Evolutionary conservation across 1,140 invertebrate genomes (phyloP).

Genomic region (Hestina assimilis): DNA sequence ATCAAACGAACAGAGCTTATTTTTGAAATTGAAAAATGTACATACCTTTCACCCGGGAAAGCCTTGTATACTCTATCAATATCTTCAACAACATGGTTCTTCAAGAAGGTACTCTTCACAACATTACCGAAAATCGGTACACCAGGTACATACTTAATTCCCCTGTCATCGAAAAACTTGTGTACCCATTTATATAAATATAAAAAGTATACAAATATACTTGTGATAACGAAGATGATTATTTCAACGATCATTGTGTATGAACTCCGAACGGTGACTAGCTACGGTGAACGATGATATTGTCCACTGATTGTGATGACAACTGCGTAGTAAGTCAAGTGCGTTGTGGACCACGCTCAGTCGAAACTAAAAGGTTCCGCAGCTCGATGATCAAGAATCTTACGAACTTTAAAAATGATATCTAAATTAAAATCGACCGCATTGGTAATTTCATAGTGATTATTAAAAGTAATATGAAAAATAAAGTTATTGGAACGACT

Average conservation of each 20-base stretch:
- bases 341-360: no score
- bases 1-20: no score
- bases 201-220: slow-evolving; percentile 32
- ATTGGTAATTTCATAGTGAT: no score
- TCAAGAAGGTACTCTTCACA: slow-evolving; percentile 32
- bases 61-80: slow-evolving; percentile 44
- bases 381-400: no score
- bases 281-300: neutral
- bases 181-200: slow-evolving; percentile 38
- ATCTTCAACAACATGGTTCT: slow-evolving; percentile 45
- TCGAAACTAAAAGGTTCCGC: no score
- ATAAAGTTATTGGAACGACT: no score
- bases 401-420: no score
- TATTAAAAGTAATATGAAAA: no score
- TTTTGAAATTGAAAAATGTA: no score
- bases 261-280: neutral
- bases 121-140: slow-evolving; percentile 55
- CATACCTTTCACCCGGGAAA: slow-evolving; percentile 59
- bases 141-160: slow-evolving; percentile 45
- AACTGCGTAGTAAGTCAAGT: slow-evolving; percentile 1
- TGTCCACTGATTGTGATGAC: neutral
- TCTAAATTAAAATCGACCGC: no score
- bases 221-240: slow-evolving; percentile 42
- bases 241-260: slow-evolving; percentile 49
- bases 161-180: slow-evolving; percentile 35